Base-by-base conservation (phyloP, 2,888 invertebrate species). In the Ethmia dodecea region DNA sequence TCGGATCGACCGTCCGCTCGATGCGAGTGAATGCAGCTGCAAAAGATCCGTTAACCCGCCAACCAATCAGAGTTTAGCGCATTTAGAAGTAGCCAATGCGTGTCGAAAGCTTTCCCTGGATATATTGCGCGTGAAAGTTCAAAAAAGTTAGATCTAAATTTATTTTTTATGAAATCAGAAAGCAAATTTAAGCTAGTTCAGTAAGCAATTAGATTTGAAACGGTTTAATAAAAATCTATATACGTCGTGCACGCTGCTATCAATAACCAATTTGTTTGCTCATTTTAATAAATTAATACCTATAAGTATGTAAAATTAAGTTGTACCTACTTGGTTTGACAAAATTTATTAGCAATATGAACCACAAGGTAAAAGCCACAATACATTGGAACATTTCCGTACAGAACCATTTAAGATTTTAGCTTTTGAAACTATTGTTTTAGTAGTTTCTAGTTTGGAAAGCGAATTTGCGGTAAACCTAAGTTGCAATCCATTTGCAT, bases 81-180 rank as follows among this genome's bases (percentile, higher is more conserved):
- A 35, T 31, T 48, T 43, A 24, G 15, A 33, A 32, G 30, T 35
- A 29, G 35, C 76, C 78, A 76, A 78, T 78, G 42, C 42, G 33
- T 41, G 38, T 37, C 8, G 28, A 30, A 37, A 54, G 44, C 49
- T 49, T 41, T 40, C 40, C 41, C 33, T 40, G 42, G 38, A 47
- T 37, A 51, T 45, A 62, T 65, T 68, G 56, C 67, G 62, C 69
- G 76, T 76, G 78, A 78, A 80, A 77, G 76, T 79, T 75, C 55
- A 65, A 70, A 70, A 61, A 55, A 49, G 49, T 55, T 57, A 51
- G 52, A 53, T 49, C 59, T 55, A 11, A 11, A 26, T 26, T 26
- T 26, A 26, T 26, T 26, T n/a, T 26, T 22, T 10, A 10, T 26
- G 12, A 26, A 26, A 12, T 25, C 3, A n/a, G 6, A 6, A 25